Base-by-base conservation (phyloP, 2,888 invertebrate species). In the Priocnemis perturbator region DNA sequence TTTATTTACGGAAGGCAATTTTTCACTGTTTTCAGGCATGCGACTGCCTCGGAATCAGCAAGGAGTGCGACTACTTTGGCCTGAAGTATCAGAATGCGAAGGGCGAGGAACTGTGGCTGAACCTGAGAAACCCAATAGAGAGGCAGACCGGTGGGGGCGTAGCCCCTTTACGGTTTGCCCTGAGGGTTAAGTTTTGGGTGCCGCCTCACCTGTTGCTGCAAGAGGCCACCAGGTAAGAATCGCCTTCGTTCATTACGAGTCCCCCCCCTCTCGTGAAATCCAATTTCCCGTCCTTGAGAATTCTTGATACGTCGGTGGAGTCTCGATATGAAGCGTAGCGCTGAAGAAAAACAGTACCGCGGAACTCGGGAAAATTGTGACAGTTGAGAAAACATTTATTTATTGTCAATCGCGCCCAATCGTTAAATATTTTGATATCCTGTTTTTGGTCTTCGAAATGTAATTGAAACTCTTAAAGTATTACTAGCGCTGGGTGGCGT, bases 141-240 rank as follows among this genome's bases (percentile, higher is more conserved):
- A 92, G 94, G 69, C 95, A 95, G 86, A 92, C 94, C 69, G 93
- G 92, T 66, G 93, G 93, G 66, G 93, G 94, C 66, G 90, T 91
- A 7, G 90, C 91, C 48, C 92, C 92, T 14, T 91, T 93, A 71
- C 91, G 94, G 58, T 92, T 95, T 76, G 93, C 93, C 76, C 90
- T 95, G 67, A 91, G 94, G 77, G 95, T 97, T 79, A 97, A 97
- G 90, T 97, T 96, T 91, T 97, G 96, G 95, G 96, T 97, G 55
- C 96, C 96, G 2, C 96, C 96, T 2, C 96, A 97, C 89, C 93
- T 94, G 70, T 92, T 97, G 71, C 92, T 96, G 73, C 96, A 96
- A 89, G 96, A 96, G 86, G 93, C 93, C 50, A 96, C 96, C 21
- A 93, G 95, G 92, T 95, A 89, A 86, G 80, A 57, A 65, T 26